Evolutionary conservation across 2,888 invertebrate species (phyloP).

Genomic region (Halictus ligatus): DNA sequence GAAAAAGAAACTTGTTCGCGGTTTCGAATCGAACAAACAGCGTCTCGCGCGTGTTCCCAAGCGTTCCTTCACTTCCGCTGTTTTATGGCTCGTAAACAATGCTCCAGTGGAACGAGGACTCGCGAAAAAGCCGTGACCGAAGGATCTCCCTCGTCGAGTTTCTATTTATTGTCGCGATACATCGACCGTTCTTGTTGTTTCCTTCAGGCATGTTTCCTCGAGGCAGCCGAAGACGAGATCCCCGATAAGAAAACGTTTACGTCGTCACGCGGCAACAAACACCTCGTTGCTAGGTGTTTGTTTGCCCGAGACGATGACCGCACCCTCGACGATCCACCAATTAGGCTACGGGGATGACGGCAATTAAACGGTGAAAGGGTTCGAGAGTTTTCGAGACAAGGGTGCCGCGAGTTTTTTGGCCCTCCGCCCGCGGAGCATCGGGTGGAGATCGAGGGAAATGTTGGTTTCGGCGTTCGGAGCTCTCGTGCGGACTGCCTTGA

Average conservation of each 20-base stretch:
- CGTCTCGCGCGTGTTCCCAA: slow-evolving; percentile 27
- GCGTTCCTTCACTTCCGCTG: slow-evolving; percentile 11
- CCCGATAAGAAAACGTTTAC: slow-evolving; percentile 49
- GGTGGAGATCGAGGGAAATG: neutral
- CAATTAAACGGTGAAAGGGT: slow-evolving; percentile 9
- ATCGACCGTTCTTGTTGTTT: neutral
- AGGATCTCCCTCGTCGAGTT: slow-evolving; percentile 6
- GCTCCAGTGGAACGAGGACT: slow-evolving; percentile 9
- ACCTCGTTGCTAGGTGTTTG: slow-evolving; percentile 78
- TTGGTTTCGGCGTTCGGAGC: neutral
- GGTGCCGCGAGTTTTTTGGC: neutral
- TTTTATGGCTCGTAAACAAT: slow-evolving; percentile 59
- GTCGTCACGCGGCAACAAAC: slow-evolving; percentile 64
- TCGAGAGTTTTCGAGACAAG: neutral
- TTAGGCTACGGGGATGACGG: neutral
- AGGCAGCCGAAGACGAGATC: slow-evolving; percentile 1
- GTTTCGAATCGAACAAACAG: slow-evolving; percentile 20
- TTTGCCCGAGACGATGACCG: slow-evolving; percentile 66
- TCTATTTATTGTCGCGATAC: slow-evolving; percentile 45
- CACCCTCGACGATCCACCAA: slow-evolving; percentile 63
- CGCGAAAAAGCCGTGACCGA: neutral
- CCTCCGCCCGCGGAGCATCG: neutral
- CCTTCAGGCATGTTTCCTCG: no score
- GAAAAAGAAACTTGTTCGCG: slow-evolving; percentile 24
- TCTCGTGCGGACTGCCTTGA: neutral